Conservation (phyloP, 1,140 invertebrate species). For the Trinorchestia longiramus region DNA sequence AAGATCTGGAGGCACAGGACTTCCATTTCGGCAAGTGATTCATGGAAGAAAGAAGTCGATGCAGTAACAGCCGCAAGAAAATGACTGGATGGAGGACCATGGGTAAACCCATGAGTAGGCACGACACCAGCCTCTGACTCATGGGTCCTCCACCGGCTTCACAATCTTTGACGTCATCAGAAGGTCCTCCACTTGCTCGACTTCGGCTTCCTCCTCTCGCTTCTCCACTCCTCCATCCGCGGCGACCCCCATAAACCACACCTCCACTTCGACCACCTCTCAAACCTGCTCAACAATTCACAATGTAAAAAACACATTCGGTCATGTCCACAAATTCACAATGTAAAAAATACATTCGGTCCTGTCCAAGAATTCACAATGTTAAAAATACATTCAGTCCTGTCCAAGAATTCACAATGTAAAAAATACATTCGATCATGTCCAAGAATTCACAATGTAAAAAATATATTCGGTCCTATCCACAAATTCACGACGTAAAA, state of each 20-base stretch:
- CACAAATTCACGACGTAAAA: too few relatives aligned
- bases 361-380: too few relatives aligned
- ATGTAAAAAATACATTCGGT: too few relatives aligned
- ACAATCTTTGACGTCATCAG: neutral
- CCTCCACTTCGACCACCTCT: constrained; percentile 48
- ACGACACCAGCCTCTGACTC: constrained; percentile 61
- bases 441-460: too few relatives aligned
- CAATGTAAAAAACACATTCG: too few relatives aligned
- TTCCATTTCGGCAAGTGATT: constrained; percentile 72
- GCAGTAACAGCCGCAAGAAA: constrained; percentile 75
- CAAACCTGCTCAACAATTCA: neutral
- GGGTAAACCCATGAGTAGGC: constrained; percentile 72
- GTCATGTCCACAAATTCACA: too few relatives aligned
- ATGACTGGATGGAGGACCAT: constrained; percentile 76
- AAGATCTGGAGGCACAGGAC: constrained; percentile 71
- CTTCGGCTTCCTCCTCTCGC: neutral
- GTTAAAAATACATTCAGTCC: too few relatives aligned
- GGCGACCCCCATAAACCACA: constrained; percentile 50
- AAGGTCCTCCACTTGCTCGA: neutral
- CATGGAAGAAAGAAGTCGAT: constrained; percentile 74
- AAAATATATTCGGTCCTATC: too few relatives aligned
- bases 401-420: too few relatives aligned
- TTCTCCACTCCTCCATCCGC: neutral
- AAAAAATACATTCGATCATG: too few relatives aligned
- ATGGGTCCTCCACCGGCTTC: constrained; percentile 56